Evolutionary conservation across 2,113 vertebrate genomes (phyloP).

Genomic region (Centropus unirufus): DNA sequence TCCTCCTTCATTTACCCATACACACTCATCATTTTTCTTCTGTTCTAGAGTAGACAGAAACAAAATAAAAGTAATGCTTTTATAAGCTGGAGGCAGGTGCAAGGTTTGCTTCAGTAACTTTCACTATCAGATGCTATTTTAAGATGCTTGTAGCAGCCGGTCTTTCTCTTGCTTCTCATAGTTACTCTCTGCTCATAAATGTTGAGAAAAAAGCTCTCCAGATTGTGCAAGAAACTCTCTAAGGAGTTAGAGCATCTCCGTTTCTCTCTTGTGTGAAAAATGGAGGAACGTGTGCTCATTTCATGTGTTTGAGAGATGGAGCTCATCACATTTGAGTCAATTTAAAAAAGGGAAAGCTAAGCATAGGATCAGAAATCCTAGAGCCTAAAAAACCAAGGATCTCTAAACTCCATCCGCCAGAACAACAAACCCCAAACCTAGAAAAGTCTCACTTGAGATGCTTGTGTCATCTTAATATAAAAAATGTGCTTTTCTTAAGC

Average conservation of each 20-base stretch:
- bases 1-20: conserved; percentile 30
- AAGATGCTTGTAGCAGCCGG: conserved; percentile 3
- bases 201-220: conserved; percentile 19
- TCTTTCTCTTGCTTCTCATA: not conserved
- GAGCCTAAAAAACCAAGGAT: not conserved
- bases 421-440: not conserved
- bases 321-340: not conserved
- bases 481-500: not conserved
- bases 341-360: not conserved
- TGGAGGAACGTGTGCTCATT: not conserved
- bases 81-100: conserved; percentile 53
- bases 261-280: not conserved
- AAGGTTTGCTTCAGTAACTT: not conserved
- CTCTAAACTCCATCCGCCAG: not conserved
- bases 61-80: conserved; percentile 20
- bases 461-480: not conserved
- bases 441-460: not conserved
- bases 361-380: not conserved
- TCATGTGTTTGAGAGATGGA: not conserved
- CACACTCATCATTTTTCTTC: conserved; percentile 33
- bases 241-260: not conserved
- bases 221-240: not conserved
- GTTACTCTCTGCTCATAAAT: conserved; percentile 9
- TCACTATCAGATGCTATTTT: conserved; percentile 57
- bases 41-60: conserved; percentile 2